These are phyloP conservation scores for Rhodinocichla rosea DNA, from an alignment of 2,113 vertebrate species.

Conservation along the genomic window DNA sequence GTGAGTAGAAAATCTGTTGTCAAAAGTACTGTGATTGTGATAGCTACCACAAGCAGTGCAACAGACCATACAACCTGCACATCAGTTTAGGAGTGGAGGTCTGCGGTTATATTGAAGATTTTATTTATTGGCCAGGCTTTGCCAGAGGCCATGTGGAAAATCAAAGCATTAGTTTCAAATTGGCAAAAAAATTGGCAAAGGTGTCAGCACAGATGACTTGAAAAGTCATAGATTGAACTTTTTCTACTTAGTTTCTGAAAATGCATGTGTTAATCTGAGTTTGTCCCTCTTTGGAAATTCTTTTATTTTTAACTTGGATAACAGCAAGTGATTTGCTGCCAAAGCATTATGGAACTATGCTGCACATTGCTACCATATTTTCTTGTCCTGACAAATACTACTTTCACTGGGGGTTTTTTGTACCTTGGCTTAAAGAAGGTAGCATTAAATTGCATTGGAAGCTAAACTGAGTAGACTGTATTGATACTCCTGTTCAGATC, in stretches of 20 bases:
- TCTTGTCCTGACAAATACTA: neutral
- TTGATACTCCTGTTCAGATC: neutral
- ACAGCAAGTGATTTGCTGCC: neutral
- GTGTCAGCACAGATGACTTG: neutral
- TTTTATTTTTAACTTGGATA: neutral
- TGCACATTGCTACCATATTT: neutral
- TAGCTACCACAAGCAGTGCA: neutral
- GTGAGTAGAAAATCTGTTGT: neutral
- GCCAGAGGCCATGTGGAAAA: neutral
- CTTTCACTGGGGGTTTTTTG: neutral
- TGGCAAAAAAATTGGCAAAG: neutral
- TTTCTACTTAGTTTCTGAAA: neutral
- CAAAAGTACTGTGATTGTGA: neutral
- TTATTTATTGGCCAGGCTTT: neutral
- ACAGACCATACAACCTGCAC: neutral
- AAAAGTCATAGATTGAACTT: neutral
- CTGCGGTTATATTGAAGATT: neutral
- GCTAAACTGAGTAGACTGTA: neutral
- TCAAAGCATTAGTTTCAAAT: neutral
- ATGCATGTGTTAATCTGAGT: neutral
- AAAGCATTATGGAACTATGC: neutral
- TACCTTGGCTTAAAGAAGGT: neutral
- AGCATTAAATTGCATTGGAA: neutral
- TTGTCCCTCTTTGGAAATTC: neutral
- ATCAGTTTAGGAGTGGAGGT: neutral